phyloP scores from a whole-genome alignment of 2,888 invertebrate species.

The Lochmaea capreae region DNA sequence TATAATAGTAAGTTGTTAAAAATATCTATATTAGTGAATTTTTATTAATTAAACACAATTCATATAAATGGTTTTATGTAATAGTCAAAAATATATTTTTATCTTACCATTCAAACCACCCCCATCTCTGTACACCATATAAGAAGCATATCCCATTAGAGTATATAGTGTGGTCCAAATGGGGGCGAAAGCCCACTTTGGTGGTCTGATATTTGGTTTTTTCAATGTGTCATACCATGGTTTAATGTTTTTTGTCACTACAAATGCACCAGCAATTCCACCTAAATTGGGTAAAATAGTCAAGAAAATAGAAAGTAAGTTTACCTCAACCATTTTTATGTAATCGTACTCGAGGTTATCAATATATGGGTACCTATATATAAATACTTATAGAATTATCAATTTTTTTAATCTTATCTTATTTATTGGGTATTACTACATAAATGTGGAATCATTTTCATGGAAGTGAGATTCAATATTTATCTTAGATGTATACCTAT shows the following conservation, averaged over 20 bases:
- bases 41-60: too few relatives aligned
- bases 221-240: conserved; percentile 80
- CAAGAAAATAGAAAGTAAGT: conserved; percentile 66
- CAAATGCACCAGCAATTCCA: conserved; percentile 73
- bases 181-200: conserved; percentile 82
- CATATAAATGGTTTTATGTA: too few relatives aligned
- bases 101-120: conserved; percentile 75
- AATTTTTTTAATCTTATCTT: background rate
- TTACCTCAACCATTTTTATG: conserved; percentile 34
- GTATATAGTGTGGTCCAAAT: conserved; percentile 84
- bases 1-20: too few relatives aligned
- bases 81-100: too few relatives aligned
- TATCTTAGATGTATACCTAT: too few relatives aligned
- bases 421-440: too few relatives aligned
- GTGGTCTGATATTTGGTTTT: conserved; percentile 82
- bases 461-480: too few relatives aligned
- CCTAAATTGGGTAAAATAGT: conserved; percentile 77
- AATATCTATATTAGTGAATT: too few relatives aligned
- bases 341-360: too few relatives aligned
- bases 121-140: conserved; percentile 82
- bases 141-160: conserved; percentile 87
- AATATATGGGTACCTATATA: too few relatives aligned
- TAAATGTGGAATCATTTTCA: too few relatives aligned
- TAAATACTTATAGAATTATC: too few relatives aligned
- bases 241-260: conserved; percentile 74